phyloP scores from a whole-genome alignment of 1,140 invertebrate species.

The Drosophila triauraria region DNA sequence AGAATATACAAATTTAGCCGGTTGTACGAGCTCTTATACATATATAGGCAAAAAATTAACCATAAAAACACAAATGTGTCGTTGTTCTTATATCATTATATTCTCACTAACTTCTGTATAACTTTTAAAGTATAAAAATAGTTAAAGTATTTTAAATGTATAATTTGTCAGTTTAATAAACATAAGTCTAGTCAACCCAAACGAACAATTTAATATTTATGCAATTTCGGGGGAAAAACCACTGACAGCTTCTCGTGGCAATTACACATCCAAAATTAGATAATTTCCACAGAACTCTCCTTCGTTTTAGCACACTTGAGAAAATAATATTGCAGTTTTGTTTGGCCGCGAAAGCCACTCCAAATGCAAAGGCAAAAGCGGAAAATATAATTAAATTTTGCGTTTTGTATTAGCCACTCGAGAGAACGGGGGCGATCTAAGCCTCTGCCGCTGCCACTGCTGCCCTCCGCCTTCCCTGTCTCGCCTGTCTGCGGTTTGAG shows the following conservation, averaged over 20 bases:
- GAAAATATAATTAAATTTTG: slow-evolving; percentile 68
- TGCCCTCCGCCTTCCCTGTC: not conserved
- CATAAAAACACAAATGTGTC: too few species aligned
- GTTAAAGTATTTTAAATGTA: too few species aligned
- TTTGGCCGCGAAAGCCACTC: slow-evolving; percentile 23
- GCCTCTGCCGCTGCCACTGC: not conserved
- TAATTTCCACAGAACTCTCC: slow-evolving; percentile 24
- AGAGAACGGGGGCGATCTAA: slow-evolving; percentile 1
- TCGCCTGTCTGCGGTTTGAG: slow-evolving; percentile 43
- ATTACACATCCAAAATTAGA: slow-evolving; percentile 31
- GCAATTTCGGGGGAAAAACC: slow-evolving; percentile 18
- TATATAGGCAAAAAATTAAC: too few species aligned
- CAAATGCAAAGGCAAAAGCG: slow-evolving; percentile 32
- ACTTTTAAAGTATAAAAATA: too few species aligned
- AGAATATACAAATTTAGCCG: too few species aligned
- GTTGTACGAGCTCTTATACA: too few species aligned
- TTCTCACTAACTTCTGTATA: too few species aligned
- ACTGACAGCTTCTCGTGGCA: slow-evolving; percentile 20
- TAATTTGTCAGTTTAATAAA: not conserved
- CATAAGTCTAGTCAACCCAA: not conserved
- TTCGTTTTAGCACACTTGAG: slow-evolving; percentile 33
- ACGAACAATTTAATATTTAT: slow-evolving; percentile 17
- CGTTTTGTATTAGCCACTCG: slow-evolving; percentile 38
- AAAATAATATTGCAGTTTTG: slow-evolving; percentile 35
- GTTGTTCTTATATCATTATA: too few species aligned